Evolutionary conservation across 2,888 invertebrate genomes (phyloP).

Genomic region (Muschampia plurimacula): DNA sequence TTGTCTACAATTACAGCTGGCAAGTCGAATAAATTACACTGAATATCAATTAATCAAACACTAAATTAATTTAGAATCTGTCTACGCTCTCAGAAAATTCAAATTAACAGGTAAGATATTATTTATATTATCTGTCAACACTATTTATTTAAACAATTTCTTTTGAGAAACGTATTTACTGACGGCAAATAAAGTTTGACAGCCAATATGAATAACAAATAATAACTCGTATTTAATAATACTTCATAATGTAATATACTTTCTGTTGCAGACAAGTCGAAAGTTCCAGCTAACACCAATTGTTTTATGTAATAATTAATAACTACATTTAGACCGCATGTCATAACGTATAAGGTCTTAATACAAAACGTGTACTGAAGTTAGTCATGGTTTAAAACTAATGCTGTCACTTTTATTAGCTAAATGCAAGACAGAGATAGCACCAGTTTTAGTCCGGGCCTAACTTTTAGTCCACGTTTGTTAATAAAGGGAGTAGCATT

Average conservation of each 20-base stretch:
- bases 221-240: not conserved
- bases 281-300: not conserved
- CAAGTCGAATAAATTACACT: not conserved
- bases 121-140: conserved; percentile 2
- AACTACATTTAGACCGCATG: not conserved
- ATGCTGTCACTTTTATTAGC: no score
- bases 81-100: conserved; percentile 17
- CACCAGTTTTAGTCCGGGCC: no score
- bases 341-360: not conserved
- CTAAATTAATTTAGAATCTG: conserved; percentile 21
- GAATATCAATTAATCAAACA: conserved; percentile 10
- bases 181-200: not conserved
- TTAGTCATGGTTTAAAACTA: no score
- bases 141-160: not conserved
- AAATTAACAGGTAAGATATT: not conserved
- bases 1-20: conserved; percentile 4
- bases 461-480: no score
- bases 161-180: not conserved
- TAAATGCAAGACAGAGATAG: no score
- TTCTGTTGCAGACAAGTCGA: not conserved
- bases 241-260: not conserved
- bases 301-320: not conserved
- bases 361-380: not conserved
- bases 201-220: not conserved
- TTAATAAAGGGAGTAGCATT: no score